Percentiles rank a stretch among this genome's conserved stretches.
These are phyloP conservation scores for Apus apus DNA, from an alignment of 2,113 vertebrate species.

Conservation along the genomic window DNA sequence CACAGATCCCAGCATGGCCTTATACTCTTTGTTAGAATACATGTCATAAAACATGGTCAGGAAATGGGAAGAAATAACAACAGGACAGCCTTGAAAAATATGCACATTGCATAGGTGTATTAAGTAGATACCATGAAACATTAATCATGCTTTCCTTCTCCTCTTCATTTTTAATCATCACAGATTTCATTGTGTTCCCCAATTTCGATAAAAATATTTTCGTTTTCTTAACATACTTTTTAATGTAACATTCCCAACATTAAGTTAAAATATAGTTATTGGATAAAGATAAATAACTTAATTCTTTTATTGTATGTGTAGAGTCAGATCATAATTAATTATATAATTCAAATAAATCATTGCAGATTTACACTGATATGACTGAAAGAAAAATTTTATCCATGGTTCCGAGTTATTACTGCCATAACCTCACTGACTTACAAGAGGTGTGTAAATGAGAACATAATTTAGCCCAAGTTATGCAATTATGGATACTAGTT, in stretches of 20 bases:
- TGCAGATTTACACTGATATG: conserved; percentile 34
- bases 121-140: conserved; percentile 12
- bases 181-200: background rate
- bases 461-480: conserved; percentile 28
- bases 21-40: background rate
- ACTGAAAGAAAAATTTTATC: conserved; percentile 42
- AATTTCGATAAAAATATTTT: background rate
- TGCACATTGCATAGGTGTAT: background rate
- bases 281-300: background rate
- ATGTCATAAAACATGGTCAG: background rate
- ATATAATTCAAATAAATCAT: conserved; percentile 14
- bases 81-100: conserved; percentile 30
- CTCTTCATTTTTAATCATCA: conserved; percentile 16
- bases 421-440: background rate
- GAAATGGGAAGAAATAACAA: conserved; percentile 12
- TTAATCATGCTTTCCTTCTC: conserved; percentile 2
- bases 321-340: background rate
- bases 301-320: background rate
- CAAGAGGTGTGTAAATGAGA: conserved; percentile 20
- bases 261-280: background rate
- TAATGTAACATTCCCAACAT: background rate
- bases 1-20: background rate
- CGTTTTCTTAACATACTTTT: background rate
- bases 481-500: conserved; percentile 22
- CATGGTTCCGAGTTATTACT: background rate